Evolutionary conservation across 2,113 vertebrate species (phyloP), one percentile per base, ranked within the genome.

Genomic region (Actinemys pallida): DNA sequence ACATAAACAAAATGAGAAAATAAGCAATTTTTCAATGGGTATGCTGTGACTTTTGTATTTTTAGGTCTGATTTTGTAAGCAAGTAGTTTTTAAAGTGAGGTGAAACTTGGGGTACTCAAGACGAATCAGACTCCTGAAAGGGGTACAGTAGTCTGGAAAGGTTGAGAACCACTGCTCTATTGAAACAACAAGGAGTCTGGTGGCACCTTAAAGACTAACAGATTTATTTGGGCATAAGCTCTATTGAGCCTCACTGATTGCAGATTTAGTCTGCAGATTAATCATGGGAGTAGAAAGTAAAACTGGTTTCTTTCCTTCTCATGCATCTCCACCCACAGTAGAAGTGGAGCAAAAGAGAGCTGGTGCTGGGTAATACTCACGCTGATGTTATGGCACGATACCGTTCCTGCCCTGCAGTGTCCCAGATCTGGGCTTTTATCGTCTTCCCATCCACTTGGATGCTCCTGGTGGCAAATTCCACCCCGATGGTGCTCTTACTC

Each of bases 361-460:
- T 47, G 42, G 42, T 78, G 42, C 42, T 27, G 13, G 12, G 29
- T 0, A 19, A 83, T 90, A 98, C 99, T 99, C 97, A 99, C 99
- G 99, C 99, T 1, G 99, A 99, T 90, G 99, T 99, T 97, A 99
- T 99, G 90, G 99, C 99, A 1, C 99, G 99, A 98, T 99, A 99
- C 96, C 99, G 98, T 87, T 99, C 99, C 97, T 99, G 99, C 84
- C 99, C 99, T 0, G 99, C 99, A 0, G 99, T 99, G 96, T 99
- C 99, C 99, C 99, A 99, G 91, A 99, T 99, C 96, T 99, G 99
- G 0, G 99, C 99, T 95, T 99, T 99, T 97, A 99, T 99, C 35
- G 99, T 99, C 98, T 99, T 99, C 92, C 99, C 98, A 3, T 99
- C 99, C 97, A 99, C 99, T 97, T 99, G 99, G 97, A 99, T 99